Percentiles rank a stretch among this genome's conserved stretches.
These are phyloP conservation scores for Eucera pruinosa DNA, from an alignment of 2,888 invertebrate genomes.

Conservation along the genomic window DNA sequence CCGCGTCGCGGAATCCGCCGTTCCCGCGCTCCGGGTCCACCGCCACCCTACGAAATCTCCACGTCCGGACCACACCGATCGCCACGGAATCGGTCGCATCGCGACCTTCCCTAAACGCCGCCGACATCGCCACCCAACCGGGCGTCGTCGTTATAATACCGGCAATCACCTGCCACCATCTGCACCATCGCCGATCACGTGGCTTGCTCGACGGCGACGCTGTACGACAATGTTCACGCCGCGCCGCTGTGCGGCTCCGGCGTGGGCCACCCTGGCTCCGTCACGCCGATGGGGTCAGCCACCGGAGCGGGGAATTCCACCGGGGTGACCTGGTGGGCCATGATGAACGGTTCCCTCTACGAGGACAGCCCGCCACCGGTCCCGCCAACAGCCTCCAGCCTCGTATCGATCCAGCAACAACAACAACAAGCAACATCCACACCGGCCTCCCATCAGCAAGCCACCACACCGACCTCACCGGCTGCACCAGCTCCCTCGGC, in stretches of 20 bases:
- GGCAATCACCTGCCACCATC: slow-evolving; percentile 85
- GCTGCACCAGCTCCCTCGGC: slow-evolving; percentile 83
- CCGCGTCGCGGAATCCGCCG: slow-evolving; percentile 61
- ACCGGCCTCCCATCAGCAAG: slow-evolving; percentile 85
- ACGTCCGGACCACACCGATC: too few species aligned
- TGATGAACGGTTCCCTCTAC: slow-evolving; percentile 93
- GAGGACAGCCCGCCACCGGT: slow-evolving; percentile 88
- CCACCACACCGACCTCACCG: slow-evolving; percentile 85
- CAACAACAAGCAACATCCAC: slow-evolving; percentile 84
- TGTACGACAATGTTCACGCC: slow-evolving; percentile 92
- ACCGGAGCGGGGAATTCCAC: slow-evolving; percentile 93
- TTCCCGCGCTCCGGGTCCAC: too few species aligned
- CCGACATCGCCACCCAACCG: slow-evolving; percentile 60
- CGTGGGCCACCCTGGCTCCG: slow-evolving; percentile 84
- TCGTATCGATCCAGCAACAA: slow-evolving; percentile 83
- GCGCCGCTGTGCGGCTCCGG: slow-evolving; percentile 87
- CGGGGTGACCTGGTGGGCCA: slow-evolving; percentile 93
- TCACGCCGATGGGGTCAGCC: slow-evolving; percentile 86
- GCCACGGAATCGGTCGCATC: slow-evolving; percentile 35
- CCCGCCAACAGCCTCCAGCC: slow-evolving; percentile 83
- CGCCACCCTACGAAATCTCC: too few species aligned
- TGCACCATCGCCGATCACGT: slow-evolving; percentile 90
- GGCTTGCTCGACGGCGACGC: slow-evolving; percentile 93
- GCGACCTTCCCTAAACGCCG: slow-evolving; percentile 8
- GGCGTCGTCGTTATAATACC: slow-evolving; percentile 75